Evolutionary conservation across 2,888 invertebrate species (phyloP).

Genomic region (Caenorhabditis virilis): DNA sequence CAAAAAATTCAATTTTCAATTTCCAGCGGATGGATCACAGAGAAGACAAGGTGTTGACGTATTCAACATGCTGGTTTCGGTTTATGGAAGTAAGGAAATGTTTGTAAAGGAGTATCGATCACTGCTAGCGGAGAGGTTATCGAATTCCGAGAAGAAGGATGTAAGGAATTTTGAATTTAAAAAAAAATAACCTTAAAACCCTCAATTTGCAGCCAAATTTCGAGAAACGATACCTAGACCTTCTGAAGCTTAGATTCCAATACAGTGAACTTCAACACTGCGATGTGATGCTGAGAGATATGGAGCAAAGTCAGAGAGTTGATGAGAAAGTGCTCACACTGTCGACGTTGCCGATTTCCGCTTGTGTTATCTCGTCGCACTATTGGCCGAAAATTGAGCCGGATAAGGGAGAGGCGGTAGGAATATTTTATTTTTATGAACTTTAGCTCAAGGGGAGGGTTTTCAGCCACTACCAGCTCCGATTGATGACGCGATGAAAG

Average conservation of each 20-base stretch:
- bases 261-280: slow-evolving; percentile 94
- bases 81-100: slow-evolving; percentile 95
- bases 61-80: slow-evolving; percentile 95
- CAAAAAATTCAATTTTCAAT: too few species aligned
- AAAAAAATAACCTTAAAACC: not conserved
- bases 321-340: slow-evolving; percentile 14
- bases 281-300: slow-evolving; percentile 95
- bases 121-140: slow-evolving; percentile 84
- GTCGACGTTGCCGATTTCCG: slow-evolving; percentile 74
- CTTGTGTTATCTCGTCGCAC: slow-evolving; percentile 93
- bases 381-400: slow-evolving; percentile 82
- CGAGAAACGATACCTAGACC: slow-evolving; percentile 88
- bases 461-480: slow-evolving; percentile 34
- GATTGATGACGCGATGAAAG: slow-evolving; percentile 37
- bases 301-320: slow-evolving; percentile 81
- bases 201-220: slow-evolving; percentile 42
- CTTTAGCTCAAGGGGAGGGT: too few species aligned
- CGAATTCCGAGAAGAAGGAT: slow-evolving; percentile 69
- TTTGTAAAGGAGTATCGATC: slow-evolving; percentile 97
- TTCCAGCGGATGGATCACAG: slow-evolving; percentile 32
- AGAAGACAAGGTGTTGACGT: slow-evolving; percentile 81
- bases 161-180: slow-evolving; percentile 32
- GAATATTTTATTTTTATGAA: not conserved
- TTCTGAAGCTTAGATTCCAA: slow-evolving; percentile 88
- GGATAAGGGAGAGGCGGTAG: slow-evolving; percentile 15